phyloP scores from a whole-genome alignment of 2,797 vertebrate species.

The Sarcoramphus papa region DNA sequence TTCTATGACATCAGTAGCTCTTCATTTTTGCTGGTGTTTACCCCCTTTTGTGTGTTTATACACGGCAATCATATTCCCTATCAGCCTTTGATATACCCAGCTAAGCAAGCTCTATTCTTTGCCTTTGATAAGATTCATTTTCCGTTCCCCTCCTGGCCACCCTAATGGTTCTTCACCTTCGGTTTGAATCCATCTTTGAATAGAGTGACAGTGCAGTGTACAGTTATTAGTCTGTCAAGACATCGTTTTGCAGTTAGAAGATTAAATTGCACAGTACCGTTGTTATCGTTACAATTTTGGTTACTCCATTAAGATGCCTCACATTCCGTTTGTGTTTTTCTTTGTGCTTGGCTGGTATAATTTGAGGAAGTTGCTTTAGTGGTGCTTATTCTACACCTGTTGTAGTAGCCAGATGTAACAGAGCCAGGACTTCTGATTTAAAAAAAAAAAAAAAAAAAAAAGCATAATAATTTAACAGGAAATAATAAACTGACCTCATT shows the following conservation, averaged over 20 bases:
- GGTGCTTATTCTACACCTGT: background rate
- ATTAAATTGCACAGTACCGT: background rate
- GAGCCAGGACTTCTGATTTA: background rate
- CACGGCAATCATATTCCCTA: background rate
- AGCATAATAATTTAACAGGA: background rate
- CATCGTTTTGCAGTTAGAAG: background rate
- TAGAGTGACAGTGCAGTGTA: background rate
- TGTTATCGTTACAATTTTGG: background rate
- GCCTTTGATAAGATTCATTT: background rate
- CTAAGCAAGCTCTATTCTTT: background rate
- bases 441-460: background rate
- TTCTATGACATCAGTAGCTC: background rate
- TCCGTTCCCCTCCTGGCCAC: background rate
- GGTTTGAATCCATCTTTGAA: background rate
- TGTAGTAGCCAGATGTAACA: background rate
- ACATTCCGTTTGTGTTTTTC: background rate
- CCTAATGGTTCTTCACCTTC: background rate
- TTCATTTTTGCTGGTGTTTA: background rate
- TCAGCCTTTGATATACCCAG: background rate
- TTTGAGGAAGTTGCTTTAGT: background rate
- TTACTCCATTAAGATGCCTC: background rate
- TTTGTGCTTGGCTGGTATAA: background rate
- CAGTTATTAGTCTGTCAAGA: slow-evolving; percentile 22
- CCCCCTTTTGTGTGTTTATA: background rate
- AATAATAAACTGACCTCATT: background rate